Evolutionary conservation across 2,888 invertebrate species (phyloP).

Genomic region (Hanleya hanleyi): DNA sequence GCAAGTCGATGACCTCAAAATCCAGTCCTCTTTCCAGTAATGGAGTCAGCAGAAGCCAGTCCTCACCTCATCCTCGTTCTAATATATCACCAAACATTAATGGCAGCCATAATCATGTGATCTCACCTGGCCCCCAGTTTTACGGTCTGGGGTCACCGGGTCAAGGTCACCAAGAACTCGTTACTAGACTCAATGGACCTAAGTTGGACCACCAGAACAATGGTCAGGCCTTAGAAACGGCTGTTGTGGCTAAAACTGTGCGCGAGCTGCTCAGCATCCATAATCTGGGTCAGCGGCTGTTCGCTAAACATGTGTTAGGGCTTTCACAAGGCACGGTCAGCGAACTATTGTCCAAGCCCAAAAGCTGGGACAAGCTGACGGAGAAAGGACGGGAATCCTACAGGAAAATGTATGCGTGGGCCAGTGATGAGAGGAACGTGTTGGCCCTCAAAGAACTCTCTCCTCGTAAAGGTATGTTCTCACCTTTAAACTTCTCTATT

Average conservation of each 20-base stretch:
- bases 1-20: too few species aligned
- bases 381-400: slow-evolving; percentile 99
- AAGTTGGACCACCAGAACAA: slow-evolving; percentile 79
- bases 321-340: slow-evolving; percentile 97
- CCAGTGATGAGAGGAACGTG: slow-evolving; percentile 97
- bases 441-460: slow-evolving; percentile 97
- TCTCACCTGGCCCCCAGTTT: slow-evolving; percentile 21
- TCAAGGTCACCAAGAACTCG: slow-evolving; percentile 11
- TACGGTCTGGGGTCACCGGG: slow-evolving; percentile 10
- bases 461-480: slow-evolving; percentile 73
- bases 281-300: slow-evolving; percentile 98
- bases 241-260: slow-evolving; percentile 92
- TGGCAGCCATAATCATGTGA: neutral
- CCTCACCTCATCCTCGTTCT: too few species aligned
- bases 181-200: slow-evolving; percentile 29
- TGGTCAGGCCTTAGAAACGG: slow-evolving; percentile 89
- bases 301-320: slow-evolving; percentile 98
- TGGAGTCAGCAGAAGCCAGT: too few species aligned
- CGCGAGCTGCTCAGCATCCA: slow-evolving; percentile 95
- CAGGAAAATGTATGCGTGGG: slow-evolving; percentile 99
- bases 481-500: too few species aligned
- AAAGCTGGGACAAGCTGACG: slow-evolving; percentile 99
- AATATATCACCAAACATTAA: too few species aligned
- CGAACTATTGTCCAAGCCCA: slow-evolving; percentile 97
- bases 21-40: too few species aligned